These are phyloP conservation scores for human DNA, from an alignment of 2,113 vertebrate species.

Conservation along the genomic window DNA sequence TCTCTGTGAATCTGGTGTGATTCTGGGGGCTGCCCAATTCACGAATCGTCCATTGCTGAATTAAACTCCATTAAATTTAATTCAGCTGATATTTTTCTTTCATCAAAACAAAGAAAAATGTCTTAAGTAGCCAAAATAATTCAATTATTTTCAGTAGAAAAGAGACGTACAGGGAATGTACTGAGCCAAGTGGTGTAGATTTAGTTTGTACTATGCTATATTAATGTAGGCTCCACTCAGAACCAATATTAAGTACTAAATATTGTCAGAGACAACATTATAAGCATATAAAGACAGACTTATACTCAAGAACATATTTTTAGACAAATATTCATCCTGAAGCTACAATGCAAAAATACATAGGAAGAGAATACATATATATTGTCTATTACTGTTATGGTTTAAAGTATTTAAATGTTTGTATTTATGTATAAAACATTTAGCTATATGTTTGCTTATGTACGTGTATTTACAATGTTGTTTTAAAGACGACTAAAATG, in stretches of 20 bases:
- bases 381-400: neutral
- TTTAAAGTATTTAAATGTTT: neutral
- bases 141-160: neutral
- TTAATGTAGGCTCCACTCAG: neutral
- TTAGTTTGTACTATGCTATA: neutral
- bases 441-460: neutral
- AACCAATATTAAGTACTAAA: neutral
- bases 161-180: neutral
- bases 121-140: neutral
- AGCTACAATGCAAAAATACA: neutral
- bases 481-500: neutral
- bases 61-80: no score
- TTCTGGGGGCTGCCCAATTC: no score
- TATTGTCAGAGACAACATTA: neutral
- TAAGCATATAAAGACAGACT: neutral
- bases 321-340: slow-evolving; percentile 19
- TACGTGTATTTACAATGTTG: neutral
- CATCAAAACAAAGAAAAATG: neutral
- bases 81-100: no score
- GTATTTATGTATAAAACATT: neutral
- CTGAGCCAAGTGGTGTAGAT: neutral
- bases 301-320: neutral
- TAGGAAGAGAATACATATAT: neutral
- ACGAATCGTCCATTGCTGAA: no score
- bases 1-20: no score